These are phyloP conservation scores for Eupeodes corollae DNA, from an alignment of 1,140 invertebrate genomes.

Conservation along the genomic window DNA sequence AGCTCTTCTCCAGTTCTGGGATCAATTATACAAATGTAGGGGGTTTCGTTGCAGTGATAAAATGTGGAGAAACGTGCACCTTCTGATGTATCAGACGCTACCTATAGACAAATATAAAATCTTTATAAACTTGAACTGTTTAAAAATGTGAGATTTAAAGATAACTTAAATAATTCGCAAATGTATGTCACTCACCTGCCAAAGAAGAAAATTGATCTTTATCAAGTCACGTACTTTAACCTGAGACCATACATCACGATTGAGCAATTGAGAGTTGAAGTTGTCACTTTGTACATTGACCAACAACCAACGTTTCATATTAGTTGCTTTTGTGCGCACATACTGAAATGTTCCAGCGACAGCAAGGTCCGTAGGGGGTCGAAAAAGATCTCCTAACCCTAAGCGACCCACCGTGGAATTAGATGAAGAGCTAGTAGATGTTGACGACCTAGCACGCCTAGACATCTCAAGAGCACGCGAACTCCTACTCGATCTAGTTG, in stretches of 20 bases:
- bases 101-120: constrained; percentile 33
- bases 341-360: constrained; percentile 54
- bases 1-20: constrained; percentile 59
- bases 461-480: background rate
- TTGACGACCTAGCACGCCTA: too few species aligned
- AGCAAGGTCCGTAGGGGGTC: constrained; percentile 62
- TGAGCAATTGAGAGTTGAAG: constrained; percentile 62
- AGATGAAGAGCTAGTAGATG: too few species aligned
- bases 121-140: too few species aligned
- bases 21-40: constrained; percentile 64
- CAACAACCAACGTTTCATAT: constrained; percentile 57
- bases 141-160: too few species aligned
- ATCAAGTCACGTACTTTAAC: constrained; percentile 53
- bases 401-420: constrained; percentile 5
- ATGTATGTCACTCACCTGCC: constrained; percentile 49
- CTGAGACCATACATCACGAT: constrained; percentile 68
- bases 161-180: too few species aligned
- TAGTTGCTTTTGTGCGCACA: constrained; percentile 50
- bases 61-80: constrained; percentile 59
- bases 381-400: constrained; percentile 61
- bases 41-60: constrained; percentile 55
- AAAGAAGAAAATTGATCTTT: constrained; percentile 62
- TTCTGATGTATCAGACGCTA: constrained; percentile 56
- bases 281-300: constrained; percentile 71
- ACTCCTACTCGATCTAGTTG: constrained; percentile 9